These are phyloP conservation scores for Drosophila formosana DNA, from an alignment of 2,888 invertebrate genomes.

Conservation along the genomic window DNA sequence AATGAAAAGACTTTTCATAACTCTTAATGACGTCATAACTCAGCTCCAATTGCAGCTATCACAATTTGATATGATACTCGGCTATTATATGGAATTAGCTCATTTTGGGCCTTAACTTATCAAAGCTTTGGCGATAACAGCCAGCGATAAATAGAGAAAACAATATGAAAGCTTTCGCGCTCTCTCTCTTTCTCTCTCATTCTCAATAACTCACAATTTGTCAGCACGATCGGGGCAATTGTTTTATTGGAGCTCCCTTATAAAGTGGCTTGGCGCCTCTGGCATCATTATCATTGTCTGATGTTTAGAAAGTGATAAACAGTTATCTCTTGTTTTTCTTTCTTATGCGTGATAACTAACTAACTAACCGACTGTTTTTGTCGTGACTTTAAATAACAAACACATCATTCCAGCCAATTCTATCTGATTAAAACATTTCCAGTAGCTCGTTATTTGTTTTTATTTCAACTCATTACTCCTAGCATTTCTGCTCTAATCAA, in stretches of 20 bases:
- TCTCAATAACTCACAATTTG: conserved; percentile 6
- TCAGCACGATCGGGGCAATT: conserved; percentile 13
- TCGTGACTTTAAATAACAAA: conserved; percentile 16
- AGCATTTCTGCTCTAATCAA: too few relatives aligned
- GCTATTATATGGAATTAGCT: conserved; percentile 38
- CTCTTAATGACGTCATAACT: conserved; percentile 34
- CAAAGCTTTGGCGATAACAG: conserved; percentile 44
- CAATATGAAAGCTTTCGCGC: neutral
- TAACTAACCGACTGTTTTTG: conserved; percentile 1
- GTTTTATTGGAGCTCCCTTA: conserved; percentile 12
- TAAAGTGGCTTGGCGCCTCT: conserved; percentile 1
- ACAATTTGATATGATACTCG: conserved; percentile 20
- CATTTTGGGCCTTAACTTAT: conserved; percentile 42
- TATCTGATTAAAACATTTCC: neutral
- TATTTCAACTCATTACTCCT: neutral
- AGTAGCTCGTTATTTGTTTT: neutral
- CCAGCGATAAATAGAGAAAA: neutral
- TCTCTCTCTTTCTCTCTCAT: neutral
- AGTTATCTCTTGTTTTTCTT: conserved; percentile 18
- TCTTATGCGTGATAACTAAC: conserved; percentile 17
- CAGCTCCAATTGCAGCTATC: conserved; percentile 34
- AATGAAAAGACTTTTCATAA: conserved; percentile 8
- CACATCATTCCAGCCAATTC: conserved; percentile 1
- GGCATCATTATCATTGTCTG: conserved; percentile 10
- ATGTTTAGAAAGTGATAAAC: conserved; percentile 36